Evolutionary conservation across 1,140 invertebrate species (phyloP).

Genomic region (Ganaspis sp.): DNA sequence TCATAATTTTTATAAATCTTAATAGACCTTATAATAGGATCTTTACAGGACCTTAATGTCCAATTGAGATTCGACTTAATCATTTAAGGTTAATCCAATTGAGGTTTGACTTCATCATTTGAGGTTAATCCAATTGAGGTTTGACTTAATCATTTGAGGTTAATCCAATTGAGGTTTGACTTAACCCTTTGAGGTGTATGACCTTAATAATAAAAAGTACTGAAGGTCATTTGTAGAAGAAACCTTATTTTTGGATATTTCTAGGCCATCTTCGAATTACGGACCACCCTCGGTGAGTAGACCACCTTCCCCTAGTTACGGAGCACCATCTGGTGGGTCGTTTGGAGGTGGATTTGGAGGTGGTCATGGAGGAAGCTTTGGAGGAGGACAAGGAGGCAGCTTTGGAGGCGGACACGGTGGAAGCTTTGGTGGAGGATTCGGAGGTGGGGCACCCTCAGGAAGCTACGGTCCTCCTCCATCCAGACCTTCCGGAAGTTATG

Average conservation of each 20-base stretch:
- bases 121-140: no score
- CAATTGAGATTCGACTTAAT: no score
- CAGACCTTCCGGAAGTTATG: constrained; percentile 48
- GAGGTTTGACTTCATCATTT: no score
- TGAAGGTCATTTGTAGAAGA: no score
- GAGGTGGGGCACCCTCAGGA: constrained; percentile 60
- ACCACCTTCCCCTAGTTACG: constrained; percentile 75
- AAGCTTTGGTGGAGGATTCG: constrained; percentile 66
- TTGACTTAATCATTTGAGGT: no score
- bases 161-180: no score
- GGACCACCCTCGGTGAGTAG: constrained; percentile 65
- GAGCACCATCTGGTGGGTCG: constrained; percentile 75
- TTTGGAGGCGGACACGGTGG: constrained; percentile 68
- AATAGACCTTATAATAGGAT: no score
- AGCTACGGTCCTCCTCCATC: constrained; percentile 62
- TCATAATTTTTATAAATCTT: background rate
- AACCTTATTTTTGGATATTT: background rate
- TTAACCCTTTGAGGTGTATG: no score
- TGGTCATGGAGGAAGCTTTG: constrained; percentile 67
- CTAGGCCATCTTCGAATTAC: constrained; percentile 36
- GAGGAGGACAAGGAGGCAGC: constrained; percentile 57
- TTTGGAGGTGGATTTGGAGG: constrained; percentile 48
- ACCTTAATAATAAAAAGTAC: no score
- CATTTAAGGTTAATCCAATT: no score
- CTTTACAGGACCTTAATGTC: no score